Conservation (phyloP, 2,113 vertebrate genomes). For the Brachionichthys hirsutus region DNA sequence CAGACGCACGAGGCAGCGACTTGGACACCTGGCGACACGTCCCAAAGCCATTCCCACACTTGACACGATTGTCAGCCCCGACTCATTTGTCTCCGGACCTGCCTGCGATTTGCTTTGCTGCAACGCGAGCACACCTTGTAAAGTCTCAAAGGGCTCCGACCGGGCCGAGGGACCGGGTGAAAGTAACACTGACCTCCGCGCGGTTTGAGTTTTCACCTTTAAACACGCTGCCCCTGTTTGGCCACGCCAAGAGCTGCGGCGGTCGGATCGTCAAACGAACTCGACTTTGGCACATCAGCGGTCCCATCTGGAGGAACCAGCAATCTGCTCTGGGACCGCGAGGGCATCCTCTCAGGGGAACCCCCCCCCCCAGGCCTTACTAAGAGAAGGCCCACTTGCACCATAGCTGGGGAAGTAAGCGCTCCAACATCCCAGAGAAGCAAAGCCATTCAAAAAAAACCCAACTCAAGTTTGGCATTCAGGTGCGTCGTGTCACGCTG, state of each 20-base stretch:
- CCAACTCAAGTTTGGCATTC: too few relatives aligned
- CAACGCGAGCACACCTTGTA: conserved; percentile 13
- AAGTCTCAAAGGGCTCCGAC: conserved; percentile 11
- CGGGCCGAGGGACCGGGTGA: not conserved
- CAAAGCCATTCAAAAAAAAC: too few relatives aligned
- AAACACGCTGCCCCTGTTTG: conserved; percentile 24
- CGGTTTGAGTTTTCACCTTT: conserved; percentile 14
- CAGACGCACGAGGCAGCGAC: conserved; percentile 65
- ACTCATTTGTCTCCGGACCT: conserved; percentile 35
- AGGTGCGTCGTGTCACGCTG: too few relatives aligned
- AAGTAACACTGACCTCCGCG: conserved; percentile 48
- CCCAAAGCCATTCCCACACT: conserved; percentile 28
- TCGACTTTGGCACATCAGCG: conserved; percentile 69
- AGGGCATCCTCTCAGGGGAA: too few relatives aligned
- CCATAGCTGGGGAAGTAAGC: too few relatives aligned
- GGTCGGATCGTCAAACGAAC: conserved; percentile 29
- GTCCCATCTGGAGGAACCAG: too few relatives aligned
- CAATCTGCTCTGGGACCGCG: not conserved
- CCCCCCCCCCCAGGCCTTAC: too few relatives aligned
- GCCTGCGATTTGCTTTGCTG: conserved; percentile 23
- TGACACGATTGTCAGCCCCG: conserved; percentile 13
- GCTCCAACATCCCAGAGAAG: too few relatives aligned
- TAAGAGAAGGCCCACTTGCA: too few relatives aligned
- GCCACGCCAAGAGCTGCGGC: conserved; percentile 29
- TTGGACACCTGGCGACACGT: conserved; percentile 52